Evolutionary conservation across 2,888 invertebrate species (phyloP).

Genomic region (Tetragnatha montana): DNA sequence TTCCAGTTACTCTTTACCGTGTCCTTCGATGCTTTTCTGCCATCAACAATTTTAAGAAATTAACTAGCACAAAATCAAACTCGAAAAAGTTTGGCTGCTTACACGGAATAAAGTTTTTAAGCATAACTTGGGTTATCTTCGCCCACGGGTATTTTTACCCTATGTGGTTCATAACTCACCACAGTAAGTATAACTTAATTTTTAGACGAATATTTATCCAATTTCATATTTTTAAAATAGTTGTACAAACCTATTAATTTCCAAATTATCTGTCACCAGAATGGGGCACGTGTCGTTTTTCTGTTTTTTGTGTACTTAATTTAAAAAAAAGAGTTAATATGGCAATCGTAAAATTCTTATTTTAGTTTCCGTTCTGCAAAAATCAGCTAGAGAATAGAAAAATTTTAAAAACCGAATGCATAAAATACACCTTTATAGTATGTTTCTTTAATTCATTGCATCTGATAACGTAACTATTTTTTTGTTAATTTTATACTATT

Average conservation of each 20-base stretch:
- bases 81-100: neutral
- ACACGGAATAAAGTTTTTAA: slow-evolving; percentile 14
- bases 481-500: neutral
- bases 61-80: neutral
- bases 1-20: neutral
- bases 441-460: too few species aligned
- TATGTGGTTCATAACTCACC: slow-evolving; percentile 2
- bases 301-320: too few species aligned
- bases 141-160: slow-evolving; percentile 11
- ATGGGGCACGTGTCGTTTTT: too few species aligned
- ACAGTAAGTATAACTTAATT: neutral
- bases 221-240: too few species aligned
- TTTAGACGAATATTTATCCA: neutral
- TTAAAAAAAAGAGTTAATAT: too few species aligned
- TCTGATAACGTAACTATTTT: neutral
- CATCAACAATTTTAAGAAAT: slow-evolving; percentile 5
- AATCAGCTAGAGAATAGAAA: too few species aligned
- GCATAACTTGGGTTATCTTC: slow-evolving; percentile 26
- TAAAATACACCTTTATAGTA: too few species aligned
- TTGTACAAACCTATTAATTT: too few species aligned
- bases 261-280: too few species aligned
- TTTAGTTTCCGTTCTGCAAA: too few species aligned
- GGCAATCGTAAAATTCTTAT: too few species aligned
- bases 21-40: slow-evolving; percentile 11
- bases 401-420: too few species aligned